Base-by-base conservation (phyloP, 1,140 invertebrate genomes). In the Papilio polytes region DNA sequence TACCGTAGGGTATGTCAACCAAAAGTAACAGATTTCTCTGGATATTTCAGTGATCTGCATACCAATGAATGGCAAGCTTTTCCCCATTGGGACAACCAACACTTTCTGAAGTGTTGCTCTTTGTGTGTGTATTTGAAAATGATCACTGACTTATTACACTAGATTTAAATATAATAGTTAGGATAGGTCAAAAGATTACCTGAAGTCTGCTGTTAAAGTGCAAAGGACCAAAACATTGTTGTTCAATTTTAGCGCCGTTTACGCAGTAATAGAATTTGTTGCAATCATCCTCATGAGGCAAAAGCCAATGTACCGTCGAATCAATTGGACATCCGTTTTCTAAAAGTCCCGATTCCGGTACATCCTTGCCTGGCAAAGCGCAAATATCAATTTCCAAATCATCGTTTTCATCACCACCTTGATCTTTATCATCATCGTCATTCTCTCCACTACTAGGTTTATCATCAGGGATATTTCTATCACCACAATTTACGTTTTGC, bases 401-500 rank as follows among this genome's bases (percentile, higher is more conserved):
- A 20, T 53, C 22, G 8, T 36, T 26, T 18, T 51, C 51, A n/a
- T 22, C 74, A 59, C 20, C 18, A 12, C 74, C 74, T n/a, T 48
- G 18, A 3, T 12, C 74, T 12, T 51, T 20, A 36, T 41, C 22
- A 31, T 51, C 53, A 9, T 31, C 48, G 26, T 31, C 74, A 15
- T 76, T 53, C 20, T 46, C 81, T 20, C 66, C 74, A 12, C 82
- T 76, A 2, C 48, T 36, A 18, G 70, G 76, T 22, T 74, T 73
- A 36, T 81, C 59, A 18, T 74, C 82, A 20, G 92, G 88, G 9
- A 95, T 53, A 70, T 83, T 84, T 53, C 92, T 88, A 41, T 83
- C 89, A 1, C 83, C 82, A 80, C 96, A 96, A n/a, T 94, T 90
- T 8, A 95, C 96, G n/a, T 88, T 87, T 0, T 85, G 56, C 0